Base-by-base conservation (phyloP, 2,888 invertebrate genomes). In the Drosophila dives region DNA sequence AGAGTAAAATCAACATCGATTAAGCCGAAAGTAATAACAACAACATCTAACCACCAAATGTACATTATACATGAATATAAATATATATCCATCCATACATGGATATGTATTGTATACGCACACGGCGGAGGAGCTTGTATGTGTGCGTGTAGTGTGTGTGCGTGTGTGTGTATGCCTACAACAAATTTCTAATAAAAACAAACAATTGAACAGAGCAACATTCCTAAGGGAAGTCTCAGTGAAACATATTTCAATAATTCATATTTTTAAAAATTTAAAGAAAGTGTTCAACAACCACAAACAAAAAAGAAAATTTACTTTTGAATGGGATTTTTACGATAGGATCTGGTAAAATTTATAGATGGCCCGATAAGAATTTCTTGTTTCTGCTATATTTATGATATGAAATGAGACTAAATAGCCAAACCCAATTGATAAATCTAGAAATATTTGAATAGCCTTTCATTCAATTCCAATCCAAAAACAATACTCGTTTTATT, bases 401-500 rank as follows among this genome's bases (percentile, higher is more conserved):
- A 23, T 15, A 45, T 4, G 15, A 15, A 23, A 15, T 8, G 45
- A 8, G 45, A 12, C 7, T 20, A 7, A 12, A 45, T 7, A 7
- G 45, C 45, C 12, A 8, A 1, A 15, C 5, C 29, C 29, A 45
- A 20, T 45, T 15, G 45, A 45, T 15, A 4, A 15, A 8, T 15
- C 15, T 4, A 4, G 2, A 33, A 15, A 15, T 33, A 20, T 51
- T 20, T 33, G 29, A 53, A 20, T 17, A 3, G 10, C 6, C 12
- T 56, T 26, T 26, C 0, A 17, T 23, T 64, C 11, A 42, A 54
- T 64, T 67, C 65, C 72, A 83, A 80, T 78, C 72, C 72, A 75
- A 82, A 76, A 82, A 84, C 80, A 82, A 84, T 82, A 70, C 64
- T 64, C 42, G 7, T 73, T 81, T 86, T 85, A 83, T 85, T 82